Evolutionary conservation across 30 jellyfish, hydroid and myxozoan genomes (phyloP).

Genomic region (Morbakka virulenta): DNA sequence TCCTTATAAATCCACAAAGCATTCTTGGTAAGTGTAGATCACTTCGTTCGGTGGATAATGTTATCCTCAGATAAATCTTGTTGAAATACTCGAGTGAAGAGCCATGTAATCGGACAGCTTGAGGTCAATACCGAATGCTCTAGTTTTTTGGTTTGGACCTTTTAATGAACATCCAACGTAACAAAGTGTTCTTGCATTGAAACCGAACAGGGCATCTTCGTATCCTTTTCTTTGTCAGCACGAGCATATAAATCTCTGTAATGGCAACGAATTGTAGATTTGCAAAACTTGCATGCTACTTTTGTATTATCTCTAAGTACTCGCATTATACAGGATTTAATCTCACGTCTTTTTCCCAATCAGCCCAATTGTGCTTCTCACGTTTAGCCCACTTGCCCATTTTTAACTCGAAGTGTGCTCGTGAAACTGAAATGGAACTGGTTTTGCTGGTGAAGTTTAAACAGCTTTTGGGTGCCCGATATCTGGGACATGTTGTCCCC

Average conservation of each 20-base stretch:
- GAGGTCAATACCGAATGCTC: background rate
- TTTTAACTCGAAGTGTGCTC: too few relatives aligned
- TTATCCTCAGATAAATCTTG: background rate
- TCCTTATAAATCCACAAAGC: background rate
- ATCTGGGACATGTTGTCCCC: too few relatives aligned
- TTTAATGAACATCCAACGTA: background rate
- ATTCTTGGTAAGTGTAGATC: background rate
- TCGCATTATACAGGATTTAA: background rate
- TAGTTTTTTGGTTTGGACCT: background rate
- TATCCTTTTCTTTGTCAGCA: too few relatives aligned
- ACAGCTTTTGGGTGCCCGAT: too few relatives aligned
- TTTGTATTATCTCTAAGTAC: background rate
- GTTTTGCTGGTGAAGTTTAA: too few relatives aligned
- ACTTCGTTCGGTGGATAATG: background rate
- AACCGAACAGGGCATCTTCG: too few relatives aligned
- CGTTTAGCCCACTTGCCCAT: too few relatives aligned
- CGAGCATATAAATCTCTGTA: background rate
- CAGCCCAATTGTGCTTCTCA: too few relatives aligned
- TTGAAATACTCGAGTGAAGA: background rate
- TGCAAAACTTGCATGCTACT: background rate
- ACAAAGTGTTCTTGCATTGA: background rate
- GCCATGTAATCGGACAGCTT: background rate
- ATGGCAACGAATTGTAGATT: background rate
- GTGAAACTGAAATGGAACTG: too few relatives aligned
- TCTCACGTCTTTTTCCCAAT: background rate